phyloP scores from a whole-genome alignment of 2,888 invertebrate species.

The Boloria selene region DNA sequence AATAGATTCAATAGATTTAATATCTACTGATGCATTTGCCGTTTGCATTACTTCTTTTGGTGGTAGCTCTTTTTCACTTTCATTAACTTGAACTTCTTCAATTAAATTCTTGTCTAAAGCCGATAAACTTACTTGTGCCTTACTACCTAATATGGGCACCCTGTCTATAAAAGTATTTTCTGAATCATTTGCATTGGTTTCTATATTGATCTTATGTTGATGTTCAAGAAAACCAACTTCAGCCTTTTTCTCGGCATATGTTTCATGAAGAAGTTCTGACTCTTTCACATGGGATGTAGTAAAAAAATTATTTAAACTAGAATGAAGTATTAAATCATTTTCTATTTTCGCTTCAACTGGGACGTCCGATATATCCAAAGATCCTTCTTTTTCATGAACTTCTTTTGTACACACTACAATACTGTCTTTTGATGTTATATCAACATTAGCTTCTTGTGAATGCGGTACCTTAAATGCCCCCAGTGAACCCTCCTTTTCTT shows the following conservation, averaged over 20 bases:
- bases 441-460: conserved; percentile 83
- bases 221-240: conserved; percentile 83
- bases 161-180: conserved; percentile 77
- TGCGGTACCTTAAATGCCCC: conserved; percentile 82
- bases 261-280: conserved; percentile 75
- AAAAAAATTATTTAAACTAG: conserved; percentile 83
- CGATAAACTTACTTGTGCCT: conserved; percentile 75
- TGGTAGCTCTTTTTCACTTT: conserved; percentile 83
- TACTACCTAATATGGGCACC: conserved; percentile 64
- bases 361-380: conserved; percentile 63
- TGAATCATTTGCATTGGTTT: conserved; percentile 83
- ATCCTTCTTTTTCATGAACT: conserved; percentile 85
- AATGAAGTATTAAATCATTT: conserved; percentile 65
- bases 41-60: conserved; percentile 75
- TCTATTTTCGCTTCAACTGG: conserved; percentile 60
- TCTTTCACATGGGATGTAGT: conserved; percentile 86
- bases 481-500: conserved; percentile 86
- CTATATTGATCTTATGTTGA: conserved; percentile 82
- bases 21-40: conserved; percentile 80
- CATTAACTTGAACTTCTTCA: conserved; percentile 84
- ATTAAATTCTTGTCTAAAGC: conserved; percentile 83
- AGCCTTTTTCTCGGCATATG: conserved; percentile 79
- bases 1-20: conserved; percentile 83
- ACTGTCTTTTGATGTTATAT: conserved; percentile 84
- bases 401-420: conserved; percentile 80